Evolutionary conservation across 2,113 vertebrate species (phyloP), one percentile per base, ranked within the genome.

Genomic region (Brachyhypopomus occidentalis): DNA sequence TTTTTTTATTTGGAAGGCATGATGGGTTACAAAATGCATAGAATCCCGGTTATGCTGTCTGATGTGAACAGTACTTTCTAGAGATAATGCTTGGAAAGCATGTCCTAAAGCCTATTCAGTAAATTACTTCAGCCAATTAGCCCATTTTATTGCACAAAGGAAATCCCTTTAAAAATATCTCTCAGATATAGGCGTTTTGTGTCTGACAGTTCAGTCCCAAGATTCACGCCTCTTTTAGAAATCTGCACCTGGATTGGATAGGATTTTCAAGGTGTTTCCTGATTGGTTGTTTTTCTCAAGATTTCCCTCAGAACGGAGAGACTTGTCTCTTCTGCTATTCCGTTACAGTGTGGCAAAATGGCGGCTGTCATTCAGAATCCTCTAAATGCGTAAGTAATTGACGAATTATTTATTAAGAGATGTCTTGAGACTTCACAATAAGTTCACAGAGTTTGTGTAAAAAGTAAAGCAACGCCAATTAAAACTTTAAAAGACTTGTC

Each of bases 311-410:
- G 92, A 91, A 89, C 93, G 94, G 92, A 94, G 92, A 95, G 95
- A 95, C 95, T 22, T 34, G 36, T 63, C 72, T 59, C 25, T 12
- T 95, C 96, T 94, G 95, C 96, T 98, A 98, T 97, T 96, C 95
- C 96, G 95, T 98, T 98, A 97, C 96, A 97, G 95, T 96, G 95
- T 95, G 95, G 96, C 96, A 98, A 98, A 97, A 98, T 98, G 97
- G 97, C 97, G 97, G 96, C 97, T 98, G 97, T 98, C 97, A 98
- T 98, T 98, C 97, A 98, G 96, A 98, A 98, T 95, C 97, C 96
- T 94, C 95, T 98, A 94, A 98, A 98, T 96, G 96, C 96, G 97
- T 98, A 96, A 98, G 97, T 98, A 97, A 94, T 91, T 89, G 84
- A 86, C 66, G 88, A 83, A 89, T 88, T 90, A 78, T 81, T 67